A percentile compares a stretch with the other conserved stretches of the same genome.
These are phyloP conservation scores for Metalampra italica DNA, from an alignment of 2,888 invertebrate genomes.

Conservation along the genomic window DNA sequence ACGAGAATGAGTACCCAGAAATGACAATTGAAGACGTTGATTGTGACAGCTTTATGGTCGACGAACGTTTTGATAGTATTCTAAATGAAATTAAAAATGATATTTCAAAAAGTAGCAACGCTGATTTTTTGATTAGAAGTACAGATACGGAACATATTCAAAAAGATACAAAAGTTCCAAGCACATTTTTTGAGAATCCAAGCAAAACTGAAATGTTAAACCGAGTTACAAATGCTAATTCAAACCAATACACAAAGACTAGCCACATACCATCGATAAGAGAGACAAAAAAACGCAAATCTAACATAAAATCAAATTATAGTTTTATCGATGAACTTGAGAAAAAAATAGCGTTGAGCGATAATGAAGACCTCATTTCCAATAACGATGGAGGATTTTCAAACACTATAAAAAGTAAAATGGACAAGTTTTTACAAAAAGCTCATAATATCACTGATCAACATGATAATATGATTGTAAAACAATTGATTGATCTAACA, in stretches of 20 bases:
- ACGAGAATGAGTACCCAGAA: slow-evolving; percentile 1
- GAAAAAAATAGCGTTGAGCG: slow-evolving; percentile 31
- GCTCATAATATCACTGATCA: slow-evolving; percentile 18
- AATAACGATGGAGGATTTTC: slow-evolving; percentile 38
- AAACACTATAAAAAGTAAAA: slow-evolving; percentile 44
- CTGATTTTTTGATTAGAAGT: background rate
- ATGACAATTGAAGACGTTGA: slow-evolving; percentile 19
- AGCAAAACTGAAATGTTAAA: background rate
- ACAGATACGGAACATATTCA: background rate
- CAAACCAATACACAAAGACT: background rate
- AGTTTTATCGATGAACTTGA: slow-evolving; percentile 49
- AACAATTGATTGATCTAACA: slow-evolving; percentile 20
- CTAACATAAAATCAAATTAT: slow-evolving; percentile 40
- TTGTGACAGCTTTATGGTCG: slow-evolving; percentile 33
- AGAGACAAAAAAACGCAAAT: slow-evolving; percentile 13
- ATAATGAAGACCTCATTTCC: slow-evolving; percentile 26
- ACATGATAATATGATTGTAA: slow-evolving; percentile 18
- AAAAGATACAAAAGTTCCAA: background rate
- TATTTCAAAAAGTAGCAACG: slow-evolving; percentile 29
- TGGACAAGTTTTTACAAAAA: slow-evolving; percentile 46
- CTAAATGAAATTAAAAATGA: slow-evolving; percentile 57
- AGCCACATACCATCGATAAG: slow-evolving; percentile 7
- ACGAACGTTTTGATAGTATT: slow-evolving; percentile 43
- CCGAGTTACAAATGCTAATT: background rate
- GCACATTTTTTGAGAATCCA: background rate